A percentile compares a stretch with the other conserved stretches of the same genome.
Evolutionary conservation across 2,797 vertebrate species (phyloP).

Genomic region (Brotula barbata): DNA sequence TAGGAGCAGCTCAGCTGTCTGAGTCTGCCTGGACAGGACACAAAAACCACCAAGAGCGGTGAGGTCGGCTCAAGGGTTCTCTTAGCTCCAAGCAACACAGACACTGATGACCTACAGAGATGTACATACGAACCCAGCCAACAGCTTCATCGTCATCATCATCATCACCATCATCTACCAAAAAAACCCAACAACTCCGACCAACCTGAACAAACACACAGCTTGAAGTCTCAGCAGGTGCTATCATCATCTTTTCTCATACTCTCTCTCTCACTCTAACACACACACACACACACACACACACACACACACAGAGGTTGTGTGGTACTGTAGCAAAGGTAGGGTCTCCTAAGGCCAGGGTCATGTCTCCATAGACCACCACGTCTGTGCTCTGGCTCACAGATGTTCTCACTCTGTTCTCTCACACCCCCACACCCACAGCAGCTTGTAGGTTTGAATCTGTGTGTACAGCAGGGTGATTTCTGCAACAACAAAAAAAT

Average conservation of each 20-base stretch:
- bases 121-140: too few species aligned
- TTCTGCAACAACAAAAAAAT: too few species aligned
- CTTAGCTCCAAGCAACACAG: not conserved
- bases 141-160: constrained; percentile 54
- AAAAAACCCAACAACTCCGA: constrained; percentile 67
- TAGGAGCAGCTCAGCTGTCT: too few species aligned
- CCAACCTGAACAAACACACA: constrained; percentile 84
- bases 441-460: constrained; percentile 70
- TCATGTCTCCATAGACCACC: constrained; percentile 81
- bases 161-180: constrained; percentile 74
- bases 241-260: constrained; percentile 72
- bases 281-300: constrained; percentile 51
- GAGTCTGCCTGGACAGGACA: too few species aligned
- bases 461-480: constrained; percentile 69
- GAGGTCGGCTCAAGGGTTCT: not conserved
- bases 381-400: constrained; percentile 67
- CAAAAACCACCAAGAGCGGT: too few species aligned
- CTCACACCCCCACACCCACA: too few species aligned
- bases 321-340: constrained; percentile 72
- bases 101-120: not conserved
- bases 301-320: constrained; percentile 51
- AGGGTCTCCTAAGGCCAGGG: constrained; percentile 81
- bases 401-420: constrained; percentile 61
- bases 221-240: constrained; percentile 83
- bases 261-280: constrained; percentile 30